Percentiles rank a stretch among this genome's conserved stretches.
These are phyloP conservation scores for Byasa hedistus DNA, from an alignment of 2,888 invertebrate genomes.

Conservation along the genomic window DNA sequence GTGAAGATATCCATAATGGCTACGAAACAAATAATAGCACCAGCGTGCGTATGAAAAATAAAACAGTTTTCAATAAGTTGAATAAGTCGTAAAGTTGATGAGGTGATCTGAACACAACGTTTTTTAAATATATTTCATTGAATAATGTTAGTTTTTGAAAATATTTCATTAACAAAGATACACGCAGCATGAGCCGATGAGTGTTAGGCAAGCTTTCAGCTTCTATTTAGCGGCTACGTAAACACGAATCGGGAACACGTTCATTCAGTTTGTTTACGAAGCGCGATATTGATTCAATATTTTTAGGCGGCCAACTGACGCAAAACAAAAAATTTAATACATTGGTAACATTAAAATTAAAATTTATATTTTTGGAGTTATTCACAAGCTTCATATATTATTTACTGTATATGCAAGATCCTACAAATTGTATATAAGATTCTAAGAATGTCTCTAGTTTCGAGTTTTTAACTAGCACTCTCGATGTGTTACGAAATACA, in stretches of 20 bases:
- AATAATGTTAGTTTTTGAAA: background rate
- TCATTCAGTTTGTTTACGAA: constrained; percentile 28
- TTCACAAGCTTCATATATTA: background rate
- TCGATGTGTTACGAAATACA: too few relatives aligned
- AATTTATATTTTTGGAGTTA: background rate
- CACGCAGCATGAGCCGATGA: background rate
- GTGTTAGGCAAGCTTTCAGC: constrained; percentile 12
- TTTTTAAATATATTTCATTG: too few relatives aligned
- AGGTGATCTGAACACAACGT: too few relatives aligned
- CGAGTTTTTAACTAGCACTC: too few relatives aligned
- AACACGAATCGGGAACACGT: constrained; percentile 28
- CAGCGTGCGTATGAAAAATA: too few relatives aligned
- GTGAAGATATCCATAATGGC: too few relatives aligned
- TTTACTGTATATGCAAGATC: constrained; percentile 22
- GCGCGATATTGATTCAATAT: constrained; percentile 29
- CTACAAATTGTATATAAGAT: constrained; percentile 20
- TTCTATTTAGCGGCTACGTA: constrained; percentile 20
- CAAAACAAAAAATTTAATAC: constrained; percentile 17
- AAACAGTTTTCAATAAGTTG: too few relatives aligned
- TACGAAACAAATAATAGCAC: too few relatives aligned
- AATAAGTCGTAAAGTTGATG: too few relatives aligned
- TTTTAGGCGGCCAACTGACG: constrained; percentile 26
- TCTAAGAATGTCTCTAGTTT: too few relatives aligned
- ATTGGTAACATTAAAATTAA: background rate
- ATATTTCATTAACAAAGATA: background rate